Evolutionary conservation across 2,888 invertebrate species (phyloP).

Genomic region (Apamea monoglypha): DNA sequence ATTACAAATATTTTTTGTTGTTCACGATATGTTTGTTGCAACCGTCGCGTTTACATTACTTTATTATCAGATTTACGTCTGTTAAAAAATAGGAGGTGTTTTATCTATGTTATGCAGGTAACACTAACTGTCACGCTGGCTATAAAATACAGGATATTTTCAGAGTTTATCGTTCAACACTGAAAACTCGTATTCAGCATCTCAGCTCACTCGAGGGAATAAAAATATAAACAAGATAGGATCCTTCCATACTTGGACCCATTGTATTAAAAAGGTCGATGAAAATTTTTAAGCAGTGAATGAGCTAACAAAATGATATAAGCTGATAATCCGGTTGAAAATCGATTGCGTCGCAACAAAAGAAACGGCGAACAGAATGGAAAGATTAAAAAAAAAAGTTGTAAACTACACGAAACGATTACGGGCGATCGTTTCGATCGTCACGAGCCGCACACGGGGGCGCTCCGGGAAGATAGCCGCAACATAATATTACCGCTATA

Average conservation of each 20-base stretch:
- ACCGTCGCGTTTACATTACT: slow-evolving; percentile 71
- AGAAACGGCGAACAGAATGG: slow-evolving; percentile 70
- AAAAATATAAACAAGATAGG: slow-evolving; percentile 48
- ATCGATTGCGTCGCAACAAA: slow-evolving; percentile 72
- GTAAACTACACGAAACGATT: slow-evolving; percentile 75
- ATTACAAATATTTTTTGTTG: slow-evolving; percentile 78
- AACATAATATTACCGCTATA: slow-evolving; percentile 82
- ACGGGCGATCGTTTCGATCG: slow-evolving; percentile 71
- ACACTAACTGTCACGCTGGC: slow-evolving; percentile 45
- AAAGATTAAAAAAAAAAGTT: slow-evolving; percentile 74
- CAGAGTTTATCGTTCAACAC: slow-evolving; percentile 39
- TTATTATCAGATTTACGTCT: slow-evolving; percentile 76
- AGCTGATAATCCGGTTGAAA: slow-evolving; percentile 71
- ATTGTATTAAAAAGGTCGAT: slow-evolving; percentile 64
- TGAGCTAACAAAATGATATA: slow-evolving; percentile 66
- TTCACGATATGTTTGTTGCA: slow-evolving; percentile 70
- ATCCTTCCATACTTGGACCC: slow-evolving; percentile 42
- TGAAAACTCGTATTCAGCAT: slow-evolving; percentile 48
- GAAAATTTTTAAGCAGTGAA: slow-evolving; percentile 64
- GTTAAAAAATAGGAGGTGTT: slow-evolving; percentile 61
- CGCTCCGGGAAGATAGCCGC: slow-evolving; percentile 80
- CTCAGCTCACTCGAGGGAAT: slow-evolving; percentile 33
- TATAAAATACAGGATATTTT: slow-evolving; percentile 49
- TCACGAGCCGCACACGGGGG: slow-evolving; percentile 73
- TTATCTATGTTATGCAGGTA: slow-evolving; percentile 53